These are phyloP conservation scores for Sigmodon hispidus DNA, from an alignment of 2,113 vertebrate species.

Conservation along the genomic window DNA sequence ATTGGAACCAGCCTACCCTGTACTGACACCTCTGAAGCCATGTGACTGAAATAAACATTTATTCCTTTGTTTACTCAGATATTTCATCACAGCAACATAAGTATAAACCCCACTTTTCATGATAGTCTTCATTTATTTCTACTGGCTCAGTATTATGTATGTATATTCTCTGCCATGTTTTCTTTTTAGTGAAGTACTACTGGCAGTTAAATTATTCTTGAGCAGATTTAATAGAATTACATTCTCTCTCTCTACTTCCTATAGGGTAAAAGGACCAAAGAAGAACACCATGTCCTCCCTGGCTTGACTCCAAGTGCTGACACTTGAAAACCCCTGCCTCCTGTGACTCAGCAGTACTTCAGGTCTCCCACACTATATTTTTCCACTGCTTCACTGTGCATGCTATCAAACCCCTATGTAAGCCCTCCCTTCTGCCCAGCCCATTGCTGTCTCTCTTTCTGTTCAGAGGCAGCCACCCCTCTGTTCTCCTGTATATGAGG, in stretches of 20 bases:
- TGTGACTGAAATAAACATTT: not conserved
- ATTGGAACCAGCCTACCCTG: too few species aligned
- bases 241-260: not conserved
- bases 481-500: not conserved
- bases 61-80: too few species aligned
- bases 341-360: not conserved
- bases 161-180: conserved; percentile 1
- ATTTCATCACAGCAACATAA: not conserved
- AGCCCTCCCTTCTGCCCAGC: not conserved
- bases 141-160: not conserved
- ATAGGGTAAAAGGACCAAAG: not conserved
- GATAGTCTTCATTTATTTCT: not conserved
- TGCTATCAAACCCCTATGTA: not conserved
- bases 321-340: not conserved
- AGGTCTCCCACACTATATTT: not conserved
- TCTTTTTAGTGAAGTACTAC: conserved; percentile 15
- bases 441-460: too few species aligned
- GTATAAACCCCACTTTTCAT: not conserved
- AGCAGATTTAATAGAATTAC: not conserved
- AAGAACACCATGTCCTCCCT: not conserved
- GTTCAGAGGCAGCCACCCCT: not conserved
- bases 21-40: not conserved
- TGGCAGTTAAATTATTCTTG: not conserved
- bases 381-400: not conserved
- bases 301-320: not conserved